Conservation (phyloP, 2,113 vertebrate genomes). For the Centrocercus urophasianus region DNA sequence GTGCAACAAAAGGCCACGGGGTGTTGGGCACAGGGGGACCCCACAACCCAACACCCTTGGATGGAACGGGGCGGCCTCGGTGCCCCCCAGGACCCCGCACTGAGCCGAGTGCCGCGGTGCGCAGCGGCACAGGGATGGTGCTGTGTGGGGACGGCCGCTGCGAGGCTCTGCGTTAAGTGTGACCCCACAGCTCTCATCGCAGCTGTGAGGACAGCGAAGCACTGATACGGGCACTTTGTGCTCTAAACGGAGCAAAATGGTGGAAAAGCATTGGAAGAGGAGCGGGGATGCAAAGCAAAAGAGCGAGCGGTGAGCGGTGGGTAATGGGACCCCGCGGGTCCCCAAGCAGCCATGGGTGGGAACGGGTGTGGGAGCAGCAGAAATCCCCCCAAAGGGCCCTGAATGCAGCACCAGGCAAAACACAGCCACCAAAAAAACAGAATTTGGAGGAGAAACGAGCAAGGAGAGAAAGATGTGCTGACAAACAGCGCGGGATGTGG, state of each 20-base stretch:
- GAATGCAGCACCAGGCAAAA: accelerated
- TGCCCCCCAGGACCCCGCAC: no score
- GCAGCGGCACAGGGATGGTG: accelerated
- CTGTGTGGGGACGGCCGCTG: accelerated
- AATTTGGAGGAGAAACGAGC: background rate
- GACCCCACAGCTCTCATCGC: background rate
- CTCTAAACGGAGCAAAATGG: background rate
- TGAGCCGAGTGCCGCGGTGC: no score
- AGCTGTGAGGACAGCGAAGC: no score
- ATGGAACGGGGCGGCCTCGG: no score
- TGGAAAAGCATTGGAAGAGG: background rate
- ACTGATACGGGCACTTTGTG: no score
- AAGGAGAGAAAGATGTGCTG: no score
- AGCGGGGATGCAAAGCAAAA: background rate
- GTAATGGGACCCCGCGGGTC: no score
- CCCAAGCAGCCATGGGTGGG: background rate
- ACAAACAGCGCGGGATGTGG: no score
- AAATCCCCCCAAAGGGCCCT: background rate
- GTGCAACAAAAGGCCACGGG: background rate
- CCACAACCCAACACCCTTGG: no score
- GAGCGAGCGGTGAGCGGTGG: no score
- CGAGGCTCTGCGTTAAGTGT: background rate
- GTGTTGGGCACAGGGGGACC: no score
- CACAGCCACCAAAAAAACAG: background rate
- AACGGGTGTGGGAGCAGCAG: accelerated